Evolutionary conservation across 1,140 invertebrate genomes (phyloP).

Genomic region (Hycleus cichorii): DNA sequence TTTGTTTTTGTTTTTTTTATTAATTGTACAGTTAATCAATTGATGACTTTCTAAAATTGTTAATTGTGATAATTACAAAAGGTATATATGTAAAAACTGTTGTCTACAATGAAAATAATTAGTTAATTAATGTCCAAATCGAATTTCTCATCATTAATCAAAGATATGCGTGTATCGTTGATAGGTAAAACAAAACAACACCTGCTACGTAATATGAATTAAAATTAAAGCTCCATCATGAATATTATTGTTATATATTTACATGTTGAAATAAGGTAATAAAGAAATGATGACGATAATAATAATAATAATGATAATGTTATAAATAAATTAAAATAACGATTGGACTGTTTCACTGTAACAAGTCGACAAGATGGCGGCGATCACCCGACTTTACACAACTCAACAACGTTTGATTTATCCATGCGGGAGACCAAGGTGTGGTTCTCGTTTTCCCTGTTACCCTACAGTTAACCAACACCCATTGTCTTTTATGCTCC

Average conservation of each 20-base stretch:
- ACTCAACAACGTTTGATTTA: conserved; percentile 6
- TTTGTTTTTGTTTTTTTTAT: too few species aligned
- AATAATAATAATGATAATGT: not conserved
- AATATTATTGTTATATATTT: conserved; percentile 1
- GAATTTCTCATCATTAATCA: conserved; percentile 7
- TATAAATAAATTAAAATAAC: conserved; percentile 17
- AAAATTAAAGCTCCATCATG: conserved; percentile 28
- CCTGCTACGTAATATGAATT: conserved; percentile 26
- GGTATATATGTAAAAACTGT: not conserved
- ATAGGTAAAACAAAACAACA: conserved; percentile 31
- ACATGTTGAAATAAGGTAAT: conserved; percentile 14
- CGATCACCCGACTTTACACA: conserved; percentile 7
- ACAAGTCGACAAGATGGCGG: conserved; percentile 29
- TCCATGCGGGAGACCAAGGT: conserved; percentile 21
- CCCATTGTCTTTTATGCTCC: conserved; percentile 28
- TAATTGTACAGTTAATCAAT: too few species aligned
- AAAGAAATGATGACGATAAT: not conserved
- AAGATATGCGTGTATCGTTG: conserved; percentile 12
- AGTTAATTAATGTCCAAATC: conserved; percentile 2
- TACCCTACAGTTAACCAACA: conserved; percentile 25
- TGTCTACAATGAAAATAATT: conserved; percentile 1
- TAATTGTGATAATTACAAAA: too few species aligned
- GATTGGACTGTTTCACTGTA: conserved; percentile 15
- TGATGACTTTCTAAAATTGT: too few species aligned
- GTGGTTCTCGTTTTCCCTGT: conserved; percentile 20